phyloP scores from a whole-genome alignment of 2,797 vertebrate genomes.

The Perodicticus potto region DNA sequence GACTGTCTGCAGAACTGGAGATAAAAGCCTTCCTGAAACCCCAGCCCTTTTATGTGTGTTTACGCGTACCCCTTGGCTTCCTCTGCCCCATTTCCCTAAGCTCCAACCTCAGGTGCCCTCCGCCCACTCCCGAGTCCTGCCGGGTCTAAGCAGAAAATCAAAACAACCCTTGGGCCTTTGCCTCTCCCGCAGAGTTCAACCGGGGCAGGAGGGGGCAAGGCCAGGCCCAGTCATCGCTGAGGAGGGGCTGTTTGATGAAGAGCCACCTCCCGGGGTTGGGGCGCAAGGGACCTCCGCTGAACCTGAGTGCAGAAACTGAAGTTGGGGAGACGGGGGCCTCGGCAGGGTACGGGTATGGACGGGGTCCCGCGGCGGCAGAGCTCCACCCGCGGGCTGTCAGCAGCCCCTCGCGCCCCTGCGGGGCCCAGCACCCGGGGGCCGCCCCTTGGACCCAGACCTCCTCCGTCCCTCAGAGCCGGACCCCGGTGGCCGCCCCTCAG shows the following conservation, averaged over 20 bases:
- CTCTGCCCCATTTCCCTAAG: background rate
- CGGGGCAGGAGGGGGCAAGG: background rate
- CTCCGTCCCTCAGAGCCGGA: background rate
- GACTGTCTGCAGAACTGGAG: background rate
- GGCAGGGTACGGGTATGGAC: no score
- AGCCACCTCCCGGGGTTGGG: background rate
- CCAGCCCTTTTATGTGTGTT: conserved; percentile 10
- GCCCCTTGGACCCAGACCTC: background rate
- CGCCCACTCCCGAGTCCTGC: background rate
- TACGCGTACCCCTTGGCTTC: background rate
- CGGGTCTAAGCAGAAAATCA: background rate
- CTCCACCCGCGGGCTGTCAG: background rate
- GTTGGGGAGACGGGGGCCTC: no score
- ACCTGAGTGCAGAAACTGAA: background rate
- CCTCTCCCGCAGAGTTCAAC: background rate
- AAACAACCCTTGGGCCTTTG: background rate
- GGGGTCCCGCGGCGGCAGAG: no score
- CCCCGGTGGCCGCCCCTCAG: no score
- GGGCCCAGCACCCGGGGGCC: no score
- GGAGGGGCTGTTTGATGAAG: background rate
- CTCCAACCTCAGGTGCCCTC: background rate
- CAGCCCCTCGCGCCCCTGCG: background rate
- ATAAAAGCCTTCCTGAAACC: conserved; percentile 38
- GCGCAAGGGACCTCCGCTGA: no score
- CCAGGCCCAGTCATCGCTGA: background rate